Base-by-base conservation (phyloP, 2,888 invertebrate genomes). In the Ommatoiulus sabulosus region DNA sequence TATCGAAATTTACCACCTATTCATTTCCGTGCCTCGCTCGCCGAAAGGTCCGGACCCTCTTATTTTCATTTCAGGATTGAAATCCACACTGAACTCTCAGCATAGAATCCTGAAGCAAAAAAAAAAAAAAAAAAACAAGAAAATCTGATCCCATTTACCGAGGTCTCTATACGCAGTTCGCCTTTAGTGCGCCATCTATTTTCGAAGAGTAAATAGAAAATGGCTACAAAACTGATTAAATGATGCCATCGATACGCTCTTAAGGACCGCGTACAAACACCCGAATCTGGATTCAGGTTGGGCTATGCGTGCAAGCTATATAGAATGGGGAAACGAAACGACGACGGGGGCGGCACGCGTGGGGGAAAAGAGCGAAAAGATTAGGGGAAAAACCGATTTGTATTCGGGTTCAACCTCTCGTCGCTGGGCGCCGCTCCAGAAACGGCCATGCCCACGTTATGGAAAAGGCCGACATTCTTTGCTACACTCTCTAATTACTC, bases 171-270 rank as follows among this genome's bases (percentile, higher is more conserved):
- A 48, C 48, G 24, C 72, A 72, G 72, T n/a, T 72, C 72, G 72
- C 72, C 72, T 72, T 72, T 72, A 72, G 72, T 72, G 24, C 72
- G 24, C 72, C 72, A 24, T 72, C 72, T 72, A 72, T 72, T 72
- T 72, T 72, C 72, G 72, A 72, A 72, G 72, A 72, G 72, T 72
- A 72, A 72, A 72, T 72, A 72, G 72, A 72, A 72, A 72, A 72
- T 72, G 72, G 72, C 72, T 72, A 72, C 72, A 72, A 72, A 72
- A 72, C 72, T 72, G 72, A 72, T 72, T 72, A 72, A 72, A 72
- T 72, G 72, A 72, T 72, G 72, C 72, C 72, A 72, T 72, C 72
- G 72, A 72, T 72, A 72, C 24, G 72, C 72, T 72, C 72, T 72
- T 72, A 72, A 72, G 24, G n/a, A 72, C 72, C 24, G 12, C 24